These are phyloP conservation scores for Mesoclemmys tuberculata DNA, from an alignment of 2,113 vertebrate species.

Conservation along the genomic window DNA sequence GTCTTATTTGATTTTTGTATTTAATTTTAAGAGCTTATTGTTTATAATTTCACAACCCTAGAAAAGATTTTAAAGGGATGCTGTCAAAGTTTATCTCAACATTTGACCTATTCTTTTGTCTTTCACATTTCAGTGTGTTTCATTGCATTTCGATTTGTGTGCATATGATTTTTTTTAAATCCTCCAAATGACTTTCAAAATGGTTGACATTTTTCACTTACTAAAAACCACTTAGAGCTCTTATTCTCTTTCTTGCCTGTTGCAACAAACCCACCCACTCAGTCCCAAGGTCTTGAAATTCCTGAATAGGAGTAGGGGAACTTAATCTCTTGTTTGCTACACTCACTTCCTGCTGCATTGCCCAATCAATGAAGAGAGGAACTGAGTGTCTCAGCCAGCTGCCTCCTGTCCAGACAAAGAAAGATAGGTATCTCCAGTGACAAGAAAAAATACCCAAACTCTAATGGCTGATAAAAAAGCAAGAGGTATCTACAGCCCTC, in stretches of 20 bases:
- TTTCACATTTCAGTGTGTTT: constrained; percentile 29
- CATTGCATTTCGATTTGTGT: constrained; percentile 21
- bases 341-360: not conserved
- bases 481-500: not conserved
- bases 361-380: not conserved
- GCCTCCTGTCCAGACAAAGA: not conserved
- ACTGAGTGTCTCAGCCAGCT: not conserved
- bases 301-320: too few relatives aligned
- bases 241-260: not conserved
- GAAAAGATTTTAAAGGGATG: not conserved
- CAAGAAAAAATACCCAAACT: not conserved
- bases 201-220: not conserved
- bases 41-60: not conserved
- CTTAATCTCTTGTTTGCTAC: not conserved
- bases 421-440: not conserved
- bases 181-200: not conserved
- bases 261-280: not conserved
- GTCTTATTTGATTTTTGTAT: not conserved
- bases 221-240: not conserved
- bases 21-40: not conserved
- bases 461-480: not conserved
- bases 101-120: constrained; percentile 25
- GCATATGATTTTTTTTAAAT: constrained; percentile 29
- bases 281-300: not conserved
- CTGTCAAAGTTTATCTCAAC: not conserved